phyloP scores from a whole-genome alignment of 2,888 invertebrate species.

The Volucella inflata region DNA sequence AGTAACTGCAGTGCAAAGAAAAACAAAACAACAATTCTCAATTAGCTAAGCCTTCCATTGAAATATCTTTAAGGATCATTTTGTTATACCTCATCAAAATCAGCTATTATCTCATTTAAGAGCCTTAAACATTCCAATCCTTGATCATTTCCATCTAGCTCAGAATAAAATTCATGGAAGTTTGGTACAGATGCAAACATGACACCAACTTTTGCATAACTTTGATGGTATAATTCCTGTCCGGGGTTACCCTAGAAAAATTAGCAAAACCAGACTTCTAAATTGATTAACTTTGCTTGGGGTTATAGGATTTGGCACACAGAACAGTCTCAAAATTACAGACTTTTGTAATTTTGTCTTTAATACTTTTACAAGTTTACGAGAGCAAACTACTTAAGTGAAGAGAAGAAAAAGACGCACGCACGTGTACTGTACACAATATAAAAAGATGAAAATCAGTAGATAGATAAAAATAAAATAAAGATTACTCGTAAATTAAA shows the following conservation, averaged over 20 bases:
- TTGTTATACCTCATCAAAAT: constrained; percentile 92
- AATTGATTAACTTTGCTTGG: constrained; percentile 78
- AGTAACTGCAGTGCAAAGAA: constrained; percentile 86
- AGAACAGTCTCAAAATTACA: constrained; percentile 67
- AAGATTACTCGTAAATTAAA: constrained; percentile 42
- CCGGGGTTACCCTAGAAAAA: constrained; percentile 85
- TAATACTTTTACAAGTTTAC: too few relatives aligned
- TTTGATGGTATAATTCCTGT: constrained; percentile 96
- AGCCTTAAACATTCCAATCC: constrained; percentile 94
- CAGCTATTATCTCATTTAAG: constrained; percentile 96
- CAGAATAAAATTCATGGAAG: constrained; percentile 97
- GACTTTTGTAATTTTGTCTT: constrained; percentile 30
- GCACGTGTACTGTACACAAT: constrained; percentile 62
- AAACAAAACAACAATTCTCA: constrained; percentile 25
- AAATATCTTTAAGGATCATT: background rate
- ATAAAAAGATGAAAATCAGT: constrained; percentile 52
- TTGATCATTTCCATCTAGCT: constrained; percentile 95
- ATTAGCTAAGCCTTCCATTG: background rate
- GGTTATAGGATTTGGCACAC: constrained; percentile 74
- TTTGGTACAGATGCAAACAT: constrained; percentile 97
- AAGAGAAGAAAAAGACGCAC: constrained; percentile 58
- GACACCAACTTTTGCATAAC: constrained; percentile 95
- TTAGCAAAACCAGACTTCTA: constrained; percentile 79
- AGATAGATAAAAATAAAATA: constrained; percentile 37
- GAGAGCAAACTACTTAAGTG: constrained; percentile 64